A percentile compares a stretch with the other conserved stretches of the same genome.
Evolutionary conservation across 2,797 vertebrate species (phyloP).

Genomic region (Malurus splendens): DNA sequence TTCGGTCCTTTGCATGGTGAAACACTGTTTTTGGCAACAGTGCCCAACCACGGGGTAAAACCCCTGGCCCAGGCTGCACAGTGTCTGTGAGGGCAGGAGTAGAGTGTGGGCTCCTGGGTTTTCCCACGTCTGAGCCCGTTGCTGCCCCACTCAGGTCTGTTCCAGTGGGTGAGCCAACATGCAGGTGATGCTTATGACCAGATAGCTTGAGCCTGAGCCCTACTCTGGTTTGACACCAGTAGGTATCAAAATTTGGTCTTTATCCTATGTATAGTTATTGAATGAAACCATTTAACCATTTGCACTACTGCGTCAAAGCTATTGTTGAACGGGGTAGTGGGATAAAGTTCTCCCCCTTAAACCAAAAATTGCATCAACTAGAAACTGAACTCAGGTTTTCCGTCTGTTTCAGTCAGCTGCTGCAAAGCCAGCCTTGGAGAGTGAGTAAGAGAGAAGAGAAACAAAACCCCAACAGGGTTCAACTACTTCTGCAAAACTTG

Average conservation of each 20-base stretch:
- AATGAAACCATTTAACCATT: accelerated
- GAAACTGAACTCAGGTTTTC: not conserved
- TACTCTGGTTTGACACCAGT: not conserved
- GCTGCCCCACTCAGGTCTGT: not conserved
- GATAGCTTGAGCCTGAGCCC: not conserved
- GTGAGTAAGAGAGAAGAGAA: not conserved
- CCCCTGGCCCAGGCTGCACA: not conserved
- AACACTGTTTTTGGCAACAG: not conserved
- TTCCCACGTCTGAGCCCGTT: accelerated
- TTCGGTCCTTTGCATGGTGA: not conserved
- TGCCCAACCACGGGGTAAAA: accelerated
- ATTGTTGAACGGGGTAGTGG: not conserved
- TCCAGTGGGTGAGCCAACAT: not conserved
- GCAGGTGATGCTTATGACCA: not conserved
- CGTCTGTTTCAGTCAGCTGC: not conserved
- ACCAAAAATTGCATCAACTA: not conserved
- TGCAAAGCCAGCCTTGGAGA: not conserved
- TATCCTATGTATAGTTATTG: not conserved
- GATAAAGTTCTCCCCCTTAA: not conserved
- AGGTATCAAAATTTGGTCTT: not conserved
- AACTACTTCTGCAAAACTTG: not conserved
- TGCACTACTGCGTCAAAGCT: not conserved
- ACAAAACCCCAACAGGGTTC: not conserved
- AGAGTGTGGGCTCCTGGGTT: not conserved
- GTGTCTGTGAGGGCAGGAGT: not conserved